Conservation (phyloP, 2,888 invertebrate species). For the Micoletzkya japonica region DNA sequence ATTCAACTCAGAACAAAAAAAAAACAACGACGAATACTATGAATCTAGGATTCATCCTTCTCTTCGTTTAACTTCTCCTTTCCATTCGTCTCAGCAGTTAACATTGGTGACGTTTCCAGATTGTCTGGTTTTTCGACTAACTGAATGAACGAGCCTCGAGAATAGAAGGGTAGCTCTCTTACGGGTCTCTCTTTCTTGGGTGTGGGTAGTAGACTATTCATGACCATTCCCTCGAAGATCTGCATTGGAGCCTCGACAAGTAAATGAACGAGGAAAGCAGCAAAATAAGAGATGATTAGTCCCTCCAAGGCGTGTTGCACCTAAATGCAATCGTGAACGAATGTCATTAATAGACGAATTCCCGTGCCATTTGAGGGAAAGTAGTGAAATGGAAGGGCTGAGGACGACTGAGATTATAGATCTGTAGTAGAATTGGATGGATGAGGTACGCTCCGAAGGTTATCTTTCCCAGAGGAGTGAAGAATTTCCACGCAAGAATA, state of each 20-base stretch:
- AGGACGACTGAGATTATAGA: conserved; percentile 59
- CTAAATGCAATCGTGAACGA: conserved; percentile 36
- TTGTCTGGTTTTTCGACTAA: no score
- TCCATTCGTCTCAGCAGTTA: no score
- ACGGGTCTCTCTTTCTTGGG: no score
- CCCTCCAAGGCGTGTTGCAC: conserved; percentile 57
- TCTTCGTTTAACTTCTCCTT: no score
- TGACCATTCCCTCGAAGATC: conserved; percentile 21
- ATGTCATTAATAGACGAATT: no score
- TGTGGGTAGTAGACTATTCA: not conserved
- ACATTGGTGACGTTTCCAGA: no score
- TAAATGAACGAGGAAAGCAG: conserved; percentile 35
- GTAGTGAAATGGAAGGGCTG: conserved; percentile 63
- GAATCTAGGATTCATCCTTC: no score
- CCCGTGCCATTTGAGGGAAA: conserved; percentile 59
- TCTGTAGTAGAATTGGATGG: conserved; percentile 62
- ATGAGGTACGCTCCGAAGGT: conserved; percentile 89
- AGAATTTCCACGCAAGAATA: conserved; percentile 79
- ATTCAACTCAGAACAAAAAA: no score
- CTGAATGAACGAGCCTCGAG: no score
- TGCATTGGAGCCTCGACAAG: conserved; percentile 23
- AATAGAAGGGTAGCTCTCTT: no score
- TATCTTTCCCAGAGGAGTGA: conserved; percentile 85
- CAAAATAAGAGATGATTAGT: conserved; percentile 52
- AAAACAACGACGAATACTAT: no score